These are phyloP conservation scores for Champsocephalus gunnari DNA, from an alignment of 2,797 vertebrate species.

Conservation along the genomic window DNA sequence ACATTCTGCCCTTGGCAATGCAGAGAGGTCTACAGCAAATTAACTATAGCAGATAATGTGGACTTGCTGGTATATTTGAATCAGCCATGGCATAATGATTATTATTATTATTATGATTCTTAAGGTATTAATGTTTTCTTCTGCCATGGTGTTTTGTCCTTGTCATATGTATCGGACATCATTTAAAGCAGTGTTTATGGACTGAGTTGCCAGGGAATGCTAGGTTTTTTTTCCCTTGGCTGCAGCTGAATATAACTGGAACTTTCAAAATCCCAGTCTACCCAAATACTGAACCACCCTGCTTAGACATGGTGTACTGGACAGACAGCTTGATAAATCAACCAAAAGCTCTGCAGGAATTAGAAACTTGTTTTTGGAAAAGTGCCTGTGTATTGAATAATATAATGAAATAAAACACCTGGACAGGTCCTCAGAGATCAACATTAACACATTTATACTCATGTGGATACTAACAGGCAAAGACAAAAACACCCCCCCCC, in stretches of 20 bases:
- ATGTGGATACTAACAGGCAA: background rate
- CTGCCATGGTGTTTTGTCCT: background rate
- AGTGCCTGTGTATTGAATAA: background rate
- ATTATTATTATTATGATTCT: slow-evolving; percentile 2
- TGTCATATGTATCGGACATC: slow-evolving; percentile 5
- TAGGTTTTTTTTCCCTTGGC: slow-evolving; percentile 1
- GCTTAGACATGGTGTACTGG: background rate
- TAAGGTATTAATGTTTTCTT: slow-evolving; percentile 7
- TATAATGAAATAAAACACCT: background rate
- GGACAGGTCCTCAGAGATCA: background rate
- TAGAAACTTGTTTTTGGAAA: background rate
- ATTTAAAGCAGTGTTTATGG: slow-evolving; percentile 1
- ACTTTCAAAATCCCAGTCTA: slow-evolving; percentile 32
- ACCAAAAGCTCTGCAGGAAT: slow-evolving; percentile 17
- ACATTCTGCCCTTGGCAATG: slow-evolving; percentile 3
- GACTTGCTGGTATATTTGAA: slow-evolving; percentile 13
- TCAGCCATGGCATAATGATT: background rate
- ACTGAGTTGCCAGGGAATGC: background rate
- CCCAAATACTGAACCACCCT: slow-evolving; percentile 5
- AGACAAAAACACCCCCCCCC: too few species aligned
- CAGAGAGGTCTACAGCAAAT: slow-evolving; percentile 11
- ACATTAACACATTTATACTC: background rate
- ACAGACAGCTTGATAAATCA: background rate
- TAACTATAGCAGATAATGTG: slow-evolving; percentile 4
- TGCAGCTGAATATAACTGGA: slow-evolving; percentile 17